Evolutionary conservation across 2,113 vertebrate genomes (phyloP).

Genomic region (Heterochromis multidens): DNA sequence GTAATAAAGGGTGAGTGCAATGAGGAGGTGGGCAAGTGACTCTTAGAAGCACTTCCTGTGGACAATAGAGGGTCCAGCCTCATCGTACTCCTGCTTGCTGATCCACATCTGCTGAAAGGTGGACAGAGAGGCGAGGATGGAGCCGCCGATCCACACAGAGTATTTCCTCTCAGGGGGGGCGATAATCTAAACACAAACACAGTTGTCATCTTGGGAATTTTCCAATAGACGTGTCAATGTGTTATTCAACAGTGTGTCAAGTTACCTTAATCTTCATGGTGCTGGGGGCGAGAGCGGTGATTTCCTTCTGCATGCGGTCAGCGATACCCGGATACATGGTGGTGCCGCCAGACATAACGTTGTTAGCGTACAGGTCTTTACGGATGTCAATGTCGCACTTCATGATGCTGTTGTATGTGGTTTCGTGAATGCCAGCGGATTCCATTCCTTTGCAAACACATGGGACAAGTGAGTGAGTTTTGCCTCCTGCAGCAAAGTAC

Average conservation of each 20-base stretch:
- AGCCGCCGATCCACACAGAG: slow-evolving; percentile 97
- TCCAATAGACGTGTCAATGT: not conserved
- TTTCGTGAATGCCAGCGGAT: slow-evolving; percentile 93
- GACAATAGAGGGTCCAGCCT: slow-evolving; percentile 91
- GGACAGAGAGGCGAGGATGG: slow-evolving; percentile 96
- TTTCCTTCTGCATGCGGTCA: slow-evolving; percentile 94
- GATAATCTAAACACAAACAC: slow-evolving; percentile 79
- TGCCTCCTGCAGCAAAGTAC: not conserved
- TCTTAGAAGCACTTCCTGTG: slow-evolving; percentile 93
- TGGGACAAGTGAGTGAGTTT: not conserved
- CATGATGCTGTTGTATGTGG: slow-evolving; percentile 96
- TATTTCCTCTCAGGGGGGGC: slow-evolving; percentile 95
- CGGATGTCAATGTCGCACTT: slow-evolving; percentile 95
- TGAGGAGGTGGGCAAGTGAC: not conserved
- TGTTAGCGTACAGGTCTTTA: slow-evolving; percentile 95
- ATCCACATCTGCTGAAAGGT: slow-evolving; percentile 99
- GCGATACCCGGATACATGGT: slow-evolving; percentile 95
- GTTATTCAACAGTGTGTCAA: not conserved
- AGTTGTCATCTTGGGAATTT: not conserved
- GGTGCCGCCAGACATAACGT: slow-evolving; percentile 88
- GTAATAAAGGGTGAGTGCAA: not conserved
- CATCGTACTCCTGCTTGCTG: slow-evolving; percentile 92
- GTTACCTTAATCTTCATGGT: slow-evolving; percentile 96
- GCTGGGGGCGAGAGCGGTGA: slow-evolving; percentile 90
- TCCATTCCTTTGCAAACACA: slow-evolving; percentile 83